These are phyloP conservation scores for Temnothorax nylanderi DNA, from an alignment of 1,140 invertebrate genomes.

Conservation along the genomic window DNA sequence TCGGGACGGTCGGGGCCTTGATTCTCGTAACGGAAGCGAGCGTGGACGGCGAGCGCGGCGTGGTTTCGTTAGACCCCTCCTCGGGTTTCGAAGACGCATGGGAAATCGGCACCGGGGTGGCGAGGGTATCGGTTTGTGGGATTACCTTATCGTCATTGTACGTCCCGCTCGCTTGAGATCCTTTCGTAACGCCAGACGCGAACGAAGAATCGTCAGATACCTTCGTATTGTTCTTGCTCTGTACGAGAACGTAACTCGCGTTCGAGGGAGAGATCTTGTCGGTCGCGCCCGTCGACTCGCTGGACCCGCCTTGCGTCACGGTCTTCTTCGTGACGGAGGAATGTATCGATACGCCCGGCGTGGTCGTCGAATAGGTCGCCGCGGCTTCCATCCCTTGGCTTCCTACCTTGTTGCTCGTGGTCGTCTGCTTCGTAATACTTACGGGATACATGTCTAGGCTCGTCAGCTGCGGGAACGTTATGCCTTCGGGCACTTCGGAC, in stretches of 20 bases:
- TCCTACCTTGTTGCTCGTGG: background rate
- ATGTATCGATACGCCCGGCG: background rate
- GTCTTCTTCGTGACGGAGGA: background rate
- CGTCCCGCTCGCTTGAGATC: background rate
- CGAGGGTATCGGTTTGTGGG: background rate
- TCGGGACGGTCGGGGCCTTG: constrained; percentile 11
- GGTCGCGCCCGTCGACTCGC: background rate
- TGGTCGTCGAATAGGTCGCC: background rate
- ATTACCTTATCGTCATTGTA: constrained; percentile 17
- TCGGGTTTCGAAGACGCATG: constrained; percentile 14
- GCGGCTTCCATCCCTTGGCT: background rate
- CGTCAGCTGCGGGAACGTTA: constrained; percentile 15
- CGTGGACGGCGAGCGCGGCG: background rate
- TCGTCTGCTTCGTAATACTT: constrained; percentile 12
- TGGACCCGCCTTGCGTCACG: background rate
- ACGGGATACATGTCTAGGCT: background rate
- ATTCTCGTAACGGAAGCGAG: background rate
- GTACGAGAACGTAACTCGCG: constrained; percentile 14
- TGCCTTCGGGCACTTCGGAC: constrained; percentile 24
- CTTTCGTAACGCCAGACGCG: constrained; percentile 17
- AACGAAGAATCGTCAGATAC: background rate
- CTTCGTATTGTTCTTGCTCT: constrained; percentile 34
- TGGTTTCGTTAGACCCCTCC: background rate
- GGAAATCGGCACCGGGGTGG: constrained; percentile 2
- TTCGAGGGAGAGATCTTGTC: constrained; percentile 9